phyloP scores from a whole-genome alignment of 2,797 vertebrate species.

The Heteromormyrus szaboi region DNA sequence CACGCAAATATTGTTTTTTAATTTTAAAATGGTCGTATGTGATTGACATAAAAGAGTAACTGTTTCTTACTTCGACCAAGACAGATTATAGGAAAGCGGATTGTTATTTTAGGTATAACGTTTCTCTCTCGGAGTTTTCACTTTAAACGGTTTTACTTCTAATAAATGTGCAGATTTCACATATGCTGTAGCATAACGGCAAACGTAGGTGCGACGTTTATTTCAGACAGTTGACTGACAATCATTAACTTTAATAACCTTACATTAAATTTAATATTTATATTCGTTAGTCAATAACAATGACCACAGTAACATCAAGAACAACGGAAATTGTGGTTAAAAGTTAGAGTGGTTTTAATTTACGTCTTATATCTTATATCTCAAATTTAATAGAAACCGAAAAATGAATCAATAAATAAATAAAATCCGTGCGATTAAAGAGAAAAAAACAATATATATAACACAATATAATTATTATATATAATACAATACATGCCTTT shows the following conservation, averaged over 20 bases:
- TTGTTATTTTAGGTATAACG: constrained; percentile 2
- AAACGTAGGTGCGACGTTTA: too few relatives aligned
- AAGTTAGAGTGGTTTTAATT: background rate
- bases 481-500: background rate
- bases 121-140: background rate
- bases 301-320: background rate
- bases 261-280: background rate
- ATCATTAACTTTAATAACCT: background rate
- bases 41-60: background rate
- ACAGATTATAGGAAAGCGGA: background rate
- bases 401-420: background rate
- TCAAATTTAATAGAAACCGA: background rate
- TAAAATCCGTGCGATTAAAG: background rate
- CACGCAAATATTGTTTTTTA: constrained; percentile 3
- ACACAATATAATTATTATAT: background rate
- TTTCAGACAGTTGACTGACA: background rate
- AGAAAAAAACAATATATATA: background rate
- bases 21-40: background rate
- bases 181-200: background rate
- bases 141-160: background rate
- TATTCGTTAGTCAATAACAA: constrained; percentile 2
- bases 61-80: constrained; percentile 6
- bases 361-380: background rate
- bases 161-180: background rate
- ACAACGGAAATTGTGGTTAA: background rate